Evolutionary conservation across 2,797 vertebrate genomes (phyloP).

Genomic region (Alauda arvensis): DNA sequence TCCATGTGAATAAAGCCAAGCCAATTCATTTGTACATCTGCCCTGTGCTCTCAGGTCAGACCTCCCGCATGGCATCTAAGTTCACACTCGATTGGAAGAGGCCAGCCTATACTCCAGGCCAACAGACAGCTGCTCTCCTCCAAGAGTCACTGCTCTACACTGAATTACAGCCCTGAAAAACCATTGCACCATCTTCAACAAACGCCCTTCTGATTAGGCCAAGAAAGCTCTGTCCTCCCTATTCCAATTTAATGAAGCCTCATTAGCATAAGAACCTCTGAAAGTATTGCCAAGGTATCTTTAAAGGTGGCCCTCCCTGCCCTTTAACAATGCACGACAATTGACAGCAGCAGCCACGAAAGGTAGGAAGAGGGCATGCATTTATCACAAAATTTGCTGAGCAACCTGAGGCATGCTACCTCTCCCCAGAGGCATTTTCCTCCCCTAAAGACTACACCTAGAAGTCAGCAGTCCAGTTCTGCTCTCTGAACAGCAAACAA

Average conservation of each 20-base stretch:
- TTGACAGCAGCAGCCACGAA: background rate
- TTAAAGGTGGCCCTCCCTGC: background rate
- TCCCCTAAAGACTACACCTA: background rate
- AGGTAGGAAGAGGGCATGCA: background rate
- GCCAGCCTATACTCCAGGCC: background rate
- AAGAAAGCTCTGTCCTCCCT: background rate
- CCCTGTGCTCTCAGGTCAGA: background rate
- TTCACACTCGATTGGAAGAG: background rate
- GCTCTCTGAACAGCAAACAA: background rate
- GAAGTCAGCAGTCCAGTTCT: background rate
- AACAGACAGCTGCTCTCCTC: background rate
- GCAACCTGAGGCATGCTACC: background rate
- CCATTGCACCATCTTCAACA: background rate
- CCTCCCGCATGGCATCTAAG: background rate
- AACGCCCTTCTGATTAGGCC: background rate
- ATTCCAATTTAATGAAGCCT: background rate
- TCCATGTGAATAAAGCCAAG: background rate
- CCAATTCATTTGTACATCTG: background rate
- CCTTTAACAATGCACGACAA: background rate
- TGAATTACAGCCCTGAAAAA: background rate
- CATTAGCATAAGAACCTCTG: background rate
- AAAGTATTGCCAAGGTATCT: background rate
- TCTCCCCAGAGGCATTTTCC: background rate
- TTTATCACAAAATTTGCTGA: background rate
- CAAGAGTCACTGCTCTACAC: background rate